Conservation (phyloP, 30 jellyfish, hydroid and myxozoan species). For the Aurelia coerulea region DNA sequence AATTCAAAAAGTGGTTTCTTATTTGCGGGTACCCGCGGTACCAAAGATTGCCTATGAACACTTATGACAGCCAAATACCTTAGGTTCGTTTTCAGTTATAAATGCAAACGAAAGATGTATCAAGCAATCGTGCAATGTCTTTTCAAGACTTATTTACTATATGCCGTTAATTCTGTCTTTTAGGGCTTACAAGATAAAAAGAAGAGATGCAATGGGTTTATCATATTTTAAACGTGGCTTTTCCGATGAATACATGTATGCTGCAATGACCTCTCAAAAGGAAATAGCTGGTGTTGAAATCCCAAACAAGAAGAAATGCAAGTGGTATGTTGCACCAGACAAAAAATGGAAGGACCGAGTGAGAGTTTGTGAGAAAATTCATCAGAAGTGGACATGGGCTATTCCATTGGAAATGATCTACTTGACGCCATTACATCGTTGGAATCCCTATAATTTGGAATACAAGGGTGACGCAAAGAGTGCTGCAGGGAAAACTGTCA, state of each 20-base stretch:
- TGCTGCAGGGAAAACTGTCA: constrained; percentile 53
- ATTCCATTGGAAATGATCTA: constrained; percentile 92
- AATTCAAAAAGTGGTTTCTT: too few relatives aligned
- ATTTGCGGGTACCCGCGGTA: too few relatives aligned
- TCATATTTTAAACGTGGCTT: constrained; percentile 70
- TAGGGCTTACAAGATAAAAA: not conserved
- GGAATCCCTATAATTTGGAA: constrained; percentile 86
- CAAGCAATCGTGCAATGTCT: too few relatives aligned
- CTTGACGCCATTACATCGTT: constrained; percentile 87
- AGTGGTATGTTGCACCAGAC: constrained; percentile 25
- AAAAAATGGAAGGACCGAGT: constrained; percentile 42
- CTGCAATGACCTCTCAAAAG: constrained; percentile 89
- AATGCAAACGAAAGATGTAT: too few relatives aligned
- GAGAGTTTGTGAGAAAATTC: constrained; percentile 59
- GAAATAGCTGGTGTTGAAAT: constrained; percentile 81
- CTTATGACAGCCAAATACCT: too few relatives aligned
- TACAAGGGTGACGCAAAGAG: constrained; percentile 80
- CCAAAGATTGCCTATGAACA: too few relatives aligned
- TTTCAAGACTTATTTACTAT: too few relatives aligned
- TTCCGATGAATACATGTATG: constrained; percentile 80
- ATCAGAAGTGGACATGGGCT: constrained; percentile 94
- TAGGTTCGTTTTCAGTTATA: too few relatives aligned
- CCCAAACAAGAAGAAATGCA: constrained; percentile 69
- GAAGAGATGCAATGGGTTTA: constrained; percentile 94
- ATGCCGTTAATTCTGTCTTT: too few relatives aligned